These are phyloP conservation scores for Phania funesta DNA, from an alignment of 2,888 invertebrate species.

Conservation along the genomic window DNA sequence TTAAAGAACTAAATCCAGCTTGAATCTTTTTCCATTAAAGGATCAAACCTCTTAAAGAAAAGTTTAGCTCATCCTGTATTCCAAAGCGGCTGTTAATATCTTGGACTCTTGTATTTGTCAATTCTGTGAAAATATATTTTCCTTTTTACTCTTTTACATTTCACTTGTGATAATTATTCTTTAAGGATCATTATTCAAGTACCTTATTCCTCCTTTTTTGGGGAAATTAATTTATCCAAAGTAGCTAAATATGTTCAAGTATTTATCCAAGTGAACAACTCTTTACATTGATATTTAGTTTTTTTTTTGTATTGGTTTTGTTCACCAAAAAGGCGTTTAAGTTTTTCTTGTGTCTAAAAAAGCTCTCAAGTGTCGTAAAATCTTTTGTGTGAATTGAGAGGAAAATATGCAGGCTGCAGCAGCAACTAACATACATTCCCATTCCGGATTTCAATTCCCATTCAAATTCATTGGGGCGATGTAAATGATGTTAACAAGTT, in stretches of 20 bases:
- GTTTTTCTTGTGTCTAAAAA: constrained; percentile 6
- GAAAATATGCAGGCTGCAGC: constrained; percentile 57
- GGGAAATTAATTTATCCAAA: constrained; percentile 50
- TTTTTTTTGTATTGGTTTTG: not conserved
- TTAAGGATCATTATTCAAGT: constrained; percentile 38
- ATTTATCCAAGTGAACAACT: constrained; percentile 61
- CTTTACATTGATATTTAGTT: constrained; percentile 29
- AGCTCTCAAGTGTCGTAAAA: constrained; percentile 64
- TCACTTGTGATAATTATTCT: not conserved
- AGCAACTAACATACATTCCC: constrained; percentile 3
- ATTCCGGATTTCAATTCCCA: constrained; percentile 34
- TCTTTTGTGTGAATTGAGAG: constrained; percentile 59
- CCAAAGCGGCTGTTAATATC: no score
- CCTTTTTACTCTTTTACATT: not conserved
- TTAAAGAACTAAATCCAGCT: no score
- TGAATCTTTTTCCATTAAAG: no score
- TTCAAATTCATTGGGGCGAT: constrained; percentile 58
- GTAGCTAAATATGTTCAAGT: constrained; percentile 67
- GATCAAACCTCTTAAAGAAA: no score
- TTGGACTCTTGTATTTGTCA: not conserved
- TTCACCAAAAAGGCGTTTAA: constrained; percentile 61
- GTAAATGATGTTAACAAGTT: constrained; percentile 66
- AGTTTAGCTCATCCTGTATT: no score
- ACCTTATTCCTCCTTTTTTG: constrained; percentile 1
- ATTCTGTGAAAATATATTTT: not conserved